phyloP scores from a whole-genome alignment of 2,113 vertebrate species.

The Anhinga anhinga region DNA sequence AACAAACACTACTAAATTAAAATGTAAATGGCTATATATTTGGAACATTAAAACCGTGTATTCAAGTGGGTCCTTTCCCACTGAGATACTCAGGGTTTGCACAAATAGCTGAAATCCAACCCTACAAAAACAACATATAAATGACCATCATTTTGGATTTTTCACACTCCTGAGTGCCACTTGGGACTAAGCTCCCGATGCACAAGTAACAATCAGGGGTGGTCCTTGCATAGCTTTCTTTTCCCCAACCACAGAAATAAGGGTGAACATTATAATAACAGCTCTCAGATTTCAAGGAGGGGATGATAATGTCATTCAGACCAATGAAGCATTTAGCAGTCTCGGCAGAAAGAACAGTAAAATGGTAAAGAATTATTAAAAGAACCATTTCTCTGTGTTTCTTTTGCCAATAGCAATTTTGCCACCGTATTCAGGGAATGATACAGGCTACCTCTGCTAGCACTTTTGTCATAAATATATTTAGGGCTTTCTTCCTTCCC shows the following conservation, averaged over 20 bases:
- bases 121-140: neutral
- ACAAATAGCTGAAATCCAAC: neutral
- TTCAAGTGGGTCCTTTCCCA: neutral
- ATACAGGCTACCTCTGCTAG: neutral
- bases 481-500: neutral
- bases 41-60: neutral
- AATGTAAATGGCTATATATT: neutral
- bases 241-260: neutral
- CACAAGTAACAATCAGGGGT: neutral
- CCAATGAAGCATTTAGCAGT: slow-evolving; percentile 1
- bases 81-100: neutral
- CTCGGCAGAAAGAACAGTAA: slow-evolving; percentile 19
- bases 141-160: neutral
- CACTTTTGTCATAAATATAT: neutral
- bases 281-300: neutral
- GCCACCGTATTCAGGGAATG: neutral
- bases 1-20: neutral
- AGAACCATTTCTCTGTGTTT: neutral
- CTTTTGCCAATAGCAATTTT: neutral
- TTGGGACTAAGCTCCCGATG: neutral
- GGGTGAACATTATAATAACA: neutral
- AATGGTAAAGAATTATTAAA: slow-evolving; percentile 6
- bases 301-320: neutral
- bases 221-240: neutral
- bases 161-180: neutral